Base-by-base conservation (phyloP, 92 coral and sea anemone species). In the Phenganax marumi region DNA sequence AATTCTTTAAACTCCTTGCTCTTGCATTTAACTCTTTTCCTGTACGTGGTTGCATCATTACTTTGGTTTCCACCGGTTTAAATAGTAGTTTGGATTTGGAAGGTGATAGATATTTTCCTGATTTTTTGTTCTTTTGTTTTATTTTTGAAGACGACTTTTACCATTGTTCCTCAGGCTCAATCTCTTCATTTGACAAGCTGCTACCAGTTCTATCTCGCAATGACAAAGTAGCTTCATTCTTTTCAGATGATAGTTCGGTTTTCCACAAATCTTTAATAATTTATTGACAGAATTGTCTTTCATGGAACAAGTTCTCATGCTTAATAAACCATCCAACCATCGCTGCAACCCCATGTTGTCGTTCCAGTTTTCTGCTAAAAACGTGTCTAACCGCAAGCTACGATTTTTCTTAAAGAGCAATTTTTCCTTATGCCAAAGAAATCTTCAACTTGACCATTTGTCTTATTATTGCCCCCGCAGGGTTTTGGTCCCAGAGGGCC, bases 311-410 rank as follows among this genome's bases (percentile, higher is more conserved):
- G 16, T 9, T 57, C 26, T 18, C 9, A 7, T 25, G 10, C 60
- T 55, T 25, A 77, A 7, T 3, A 77, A 1, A 16, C 46, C 70
- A 39, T 18, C 9, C 18, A 77, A 77, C 39, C 60, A 52, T 8
- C 82, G 13, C 12, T 57, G 72, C 19, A 77, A 55, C 7, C 82
- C 82, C 10, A 16, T 46, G 18, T 77, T 77, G 49, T 77, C 82
- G 24, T 77, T 18, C 82, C 70, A 77, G 51, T 77, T 77, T 9
- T 12, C 12, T 18, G 43, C 22, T 18, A 77, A 18, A 26, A 77
- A 77, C 50, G 70, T 54, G 43, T 77, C 82, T 13, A 77, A 18
- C 26, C 82, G 10, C 50, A 54, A 12, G 0, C 60, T 23, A 0
- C 19, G 63, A 9, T 13, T 56, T 8, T 70, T 70, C 23, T 26